Base-by-base conservation (phyloP, 2,888 invertebrate genomes). In the Frankliniella fusca region DNA sequence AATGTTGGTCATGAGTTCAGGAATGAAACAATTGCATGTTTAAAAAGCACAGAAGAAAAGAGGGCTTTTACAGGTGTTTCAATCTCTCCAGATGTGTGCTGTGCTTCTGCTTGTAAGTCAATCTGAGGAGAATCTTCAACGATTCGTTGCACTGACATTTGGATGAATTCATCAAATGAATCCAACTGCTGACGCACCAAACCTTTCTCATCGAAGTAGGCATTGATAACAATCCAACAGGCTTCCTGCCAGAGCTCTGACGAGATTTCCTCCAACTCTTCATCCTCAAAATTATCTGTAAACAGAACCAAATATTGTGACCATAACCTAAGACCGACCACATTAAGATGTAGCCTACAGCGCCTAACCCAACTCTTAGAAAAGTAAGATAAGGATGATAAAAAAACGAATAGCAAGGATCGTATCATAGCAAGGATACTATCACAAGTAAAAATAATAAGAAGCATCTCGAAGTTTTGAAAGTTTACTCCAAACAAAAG, bases 121-220 rank as follows among this genome's bases (percentile, higher is more conserved):
- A 99, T 98, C 82, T 96, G 96, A 5, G 99, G 99, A 0, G 99
- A 97, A 89, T 99, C 99, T 90, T 99, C 99, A 0, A 99, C 99
- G 86, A 99, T 99, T 85, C 99, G 91, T 88, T 99, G 99, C 11
- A 99, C 98, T 12, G 98, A 98, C 99, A 99, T 99, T 89, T 98
- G 99, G 87, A 99, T 99, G 87, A 99, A 99, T 90, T 99, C 99
- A 91, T 99, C 99, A 87, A 99, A 99, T 87, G 98, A 99, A 88
- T 99, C 99, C 85, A 99, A 90, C 88, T 99, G 99, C 88, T 99
- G 99, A 81, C 99, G 93, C 80, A 99, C 99, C 84, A 99, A 91
- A 88, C 99, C 99, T 89, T 99, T 99, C 88, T 99, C 99, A 88
- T 99, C 99, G 87, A 99, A 99, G 89, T 99, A 99, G 0, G 99